Base-by-base conservation (phyloP, 2,113 vertebrate species). In the Regulus satrapa region DNA sequence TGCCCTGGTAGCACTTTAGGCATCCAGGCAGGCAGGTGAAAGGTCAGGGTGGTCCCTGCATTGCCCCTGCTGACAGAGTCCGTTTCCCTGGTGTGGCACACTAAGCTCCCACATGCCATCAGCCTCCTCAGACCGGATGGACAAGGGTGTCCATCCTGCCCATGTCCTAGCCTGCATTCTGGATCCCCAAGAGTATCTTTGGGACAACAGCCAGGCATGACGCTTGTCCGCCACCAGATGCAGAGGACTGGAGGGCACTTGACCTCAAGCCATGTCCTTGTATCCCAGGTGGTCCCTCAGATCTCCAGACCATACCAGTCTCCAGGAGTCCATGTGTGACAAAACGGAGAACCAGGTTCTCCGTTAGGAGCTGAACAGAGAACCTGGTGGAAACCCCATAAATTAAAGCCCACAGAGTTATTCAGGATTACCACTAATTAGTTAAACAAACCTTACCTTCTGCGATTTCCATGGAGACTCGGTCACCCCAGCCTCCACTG, bases 1-100 rank as follows among this genome's bases (percentile, higher is more conserved):
- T 58, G 62, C 3, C 2, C 84, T 89, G 85, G 89, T 96, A 87
- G 95, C 52, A 58, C 48, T 86, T 97, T 94, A 97, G 75, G 68
- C 86, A 81, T 56, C 48, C 67, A 58, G 75, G 64, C 19, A 0
- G 43, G 91, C 82, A 83, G 85, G 40, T 1, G 7, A 64, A 66
- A 79, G 46, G 66, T 79, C 88, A 67, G 38, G n/a, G 43, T 51
- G 49, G 63, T 80, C 78, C 66, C 54, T 18, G n/a, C 14, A 28
- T 43, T 18, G 13, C 31, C 32, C 45, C 74, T 68, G 54, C 80
- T 48, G 63, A 67, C 40, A 2, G 2, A 90, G 45, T 12, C 69
- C 14, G 2, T 40, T 63, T 72, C 81, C 75, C 38, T 38, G 59
- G 29, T 8, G 1, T 12, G 36, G 29, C 66, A 38, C 68, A 9